Evolutionary conservation across 2,888 invertebrate genomes (phyloP).

Genomic region (Drosophila atripex): DNA sequence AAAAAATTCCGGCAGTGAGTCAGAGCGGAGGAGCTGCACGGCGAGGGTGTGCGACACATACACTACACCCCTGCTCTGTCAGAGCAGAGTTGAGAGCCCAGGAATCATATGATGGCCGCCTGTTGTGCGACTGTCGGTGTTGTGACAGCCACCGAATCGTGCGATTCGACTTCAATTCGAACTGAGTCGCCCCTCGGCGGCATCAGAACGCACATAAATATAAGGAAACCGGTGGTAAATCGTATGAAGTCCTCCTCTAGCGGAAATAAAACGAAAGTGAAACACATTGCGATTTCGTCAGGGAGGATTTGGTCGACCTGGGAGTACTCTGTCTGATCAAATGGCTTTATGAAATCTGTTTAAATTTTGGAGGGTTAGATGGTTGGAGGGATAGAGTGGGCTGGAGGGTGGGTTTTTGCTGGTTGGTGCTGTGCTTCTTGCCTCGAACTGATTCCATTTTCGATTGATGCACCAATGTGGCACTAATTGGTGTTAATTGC

Average conservation of each 20-base stretch:
- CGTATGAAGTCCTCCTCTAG: slow-evolving; percentile 39
- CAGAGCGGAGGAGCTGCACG: background rate
- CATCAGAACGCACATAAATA: slow-evolving; percentile 3
- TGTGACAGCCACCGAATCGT: slow-evolving; percentile 50
- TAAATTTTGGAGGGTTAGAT: background rate
- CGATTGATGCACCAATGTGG: background rate
- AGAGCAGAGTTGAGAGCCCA: slow-evolving; percentile 38
- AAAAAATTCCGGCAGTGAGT: slow-evolving; percentile 60
- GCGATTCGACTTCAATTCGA: slow-evolving; percentile 9
- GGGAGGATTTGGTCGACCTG: slow-evolving; percentile 26
- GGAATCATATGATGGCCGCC: slow-evolving; percentile 55
- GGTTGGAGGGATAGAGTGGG: too few species aligned
- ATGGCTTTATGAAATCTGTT: background rate
- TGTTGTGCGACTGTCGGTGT: slow-evolving; percentile 49
- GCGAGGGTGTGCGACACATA: slow-evolving; percentile 47
- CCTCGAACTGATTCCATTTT: background rate
- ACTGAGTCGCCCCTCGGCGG: slow-evolving; percentile 25
- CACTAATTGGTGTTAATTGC: slow-evolving; percentile 1
- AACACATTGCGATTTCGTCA: slow-evolving; percentile 29
- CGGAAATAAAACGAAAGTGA: slow-evolving; percentile 49
- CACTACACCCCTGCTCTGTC: slow-evolving; percentile 3
- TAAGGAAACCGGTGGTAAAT: slow-evolving; percentile 42
- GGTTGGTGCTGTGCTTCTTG: background rate
- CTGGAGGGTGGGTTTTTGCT: slow-evolving; percentile 4
- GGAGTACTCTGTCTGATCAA: slow-evolving; percentile 16